Evolutionary conservation across 1,140 invertebrate species (phyloP), one percentile per base, ranked within the genome.

Genomic region (Macrobrachium nipponense): DNA sequence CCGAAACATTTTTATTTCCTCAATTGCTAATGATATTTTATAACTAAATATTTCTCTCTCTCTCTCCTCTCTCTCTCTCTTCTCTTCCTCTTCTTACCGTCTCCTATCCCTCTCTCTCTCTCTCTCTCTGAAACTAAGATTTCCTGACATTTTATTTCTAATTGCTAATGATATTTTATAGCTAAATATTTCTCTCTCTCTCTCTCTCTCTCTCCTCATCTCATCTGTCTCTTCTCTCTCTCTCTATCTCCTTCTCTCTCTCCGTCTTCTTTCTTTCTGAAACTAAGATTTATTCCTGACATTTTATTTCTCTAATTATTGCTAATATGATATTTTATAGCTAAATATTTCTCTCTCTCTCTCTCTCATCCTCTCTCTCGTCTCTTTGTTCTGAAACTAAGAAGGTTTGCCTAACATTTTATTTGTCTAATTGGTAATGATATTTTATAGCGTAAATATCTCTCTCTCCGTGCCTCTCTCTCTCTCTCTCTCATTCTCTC

Each of bases 241-340:
- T 66, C 61, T 64, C 61, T 43, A 15, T 80, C 60, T 80, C 60
- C 23, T 59, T 27, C 60, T 80, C 51, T 18, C 60, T 66, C 18
- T 64, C 36, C 44, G 17, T 64, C 17, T 64, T 11, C 8, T 2
- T 62, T 60, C 20, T 18, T 62, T 20, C 20, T 60, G n/a, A n/a
- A n/a, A n/a, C n/a, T n/a, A n/a, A n/a, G 60, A 15, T 62, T 51
- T 0, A 12, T 62, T 44, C 12, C 27, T 58, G 18, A 8, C 60
- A 20, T 66, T 36, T 5, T 66, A 8, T 18, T 27, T 64, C 78
- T 59, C 20, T 17, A 18, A 5, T 23, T 77, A 4, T n/a, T n/a
- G n/a, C n/a, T n/a, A n/a, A n/a, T n/a, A n/a, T n/a, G n/a, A n/a
- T n/a, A n/a, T n/a, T n/a, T n/a, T n/a, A n/a, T n/a, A n/a, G n/a